Conservation (phyloP, 2,797 vertebrate genomes). For the Manis crassicaudata region DNA sequence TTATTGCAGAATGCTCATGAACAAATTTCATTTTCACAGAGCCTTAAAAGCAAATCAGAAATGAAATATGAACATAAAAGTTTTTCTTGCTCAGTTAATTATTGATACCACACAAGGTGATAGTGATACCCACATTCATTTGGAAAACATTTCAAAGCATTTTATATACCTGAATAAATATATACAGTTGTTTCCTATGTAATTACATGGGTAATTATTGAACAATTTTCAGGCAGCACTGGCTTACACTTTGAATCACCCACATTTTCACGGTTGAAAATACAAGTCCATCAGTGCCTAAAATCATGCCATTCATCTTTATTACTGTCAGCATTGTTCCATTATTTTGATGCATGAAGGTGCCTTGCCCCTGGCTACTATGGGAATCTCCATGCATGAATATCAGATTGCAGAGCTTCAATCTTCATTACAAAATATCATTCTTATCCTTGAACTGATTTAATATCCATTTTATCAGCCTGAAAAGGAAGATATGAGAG, state of each 20-base stretch:
- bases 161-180: neutral
- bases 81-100: neutral
- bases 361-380: constrained; percentile 32
- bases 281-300: constrained; percentile 55
- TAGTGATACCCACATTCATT: neutral
- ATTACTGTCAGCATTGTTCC: constrained; percentile 62
- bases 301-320: constrained; percentile 62
- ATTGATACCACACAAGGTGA: neutral
- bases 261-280: constrained; percentile 58
- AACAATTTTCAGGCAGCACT: neutral
- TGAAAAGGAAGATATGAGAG: neutral
- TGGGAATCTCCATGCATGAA: constrained; percentile 52
- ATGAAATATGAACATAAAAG: neutral
- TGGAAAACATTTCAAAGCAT: constrained; percentile 18
- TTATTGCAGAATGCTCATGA: neutral
- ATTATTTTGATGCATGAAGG: constrained; percentile 71
- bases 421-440: neutral
- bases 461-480: neutral
- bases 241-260: constrained; percentile 25
- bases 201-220: constrained; percentile 47
- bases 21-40: neutral
- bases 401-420: constrained; percentile 58
- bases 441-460: constrained; percentile 70
- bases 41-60: neutral
- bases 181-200: neutral